Percentiles rank a stretch among this genome's conserved stretches.
These are phyloP conservation scores for Oryctolagus cuniculus DNA, from an alignment of 2,113 vertebrate genomes.

Conservation along the genomic window DNA sequence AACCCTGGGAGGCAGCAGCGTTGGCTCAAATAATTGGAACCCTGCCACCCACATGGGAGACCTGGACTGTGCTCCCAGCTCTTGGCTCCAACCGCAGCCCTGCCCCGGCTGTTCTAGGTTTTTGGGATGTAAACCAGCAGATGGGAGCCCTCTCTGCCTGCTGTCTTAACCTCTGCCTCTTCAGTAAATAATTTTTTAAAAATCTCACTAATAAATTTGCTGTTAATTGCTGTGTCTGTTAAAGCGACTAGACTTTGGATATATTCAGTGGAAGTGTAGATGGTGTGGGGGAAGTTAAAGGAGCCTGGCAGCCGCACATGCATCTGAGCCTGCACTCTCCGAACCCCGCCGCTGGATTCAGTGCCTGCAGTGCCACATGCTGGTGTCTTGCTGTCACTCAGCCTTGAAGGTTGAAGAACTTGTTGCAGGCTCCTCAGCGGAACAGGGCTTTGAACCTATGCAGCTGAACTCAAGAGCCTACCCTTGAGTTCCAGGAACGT, in stretches of 20 bases:
- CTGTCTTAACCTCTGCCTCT: too few species aligned
- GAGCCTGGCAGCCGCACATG: neutral
- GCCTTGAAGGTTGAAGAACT: neutral
- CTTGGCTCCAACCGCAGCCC: too few species aligned
- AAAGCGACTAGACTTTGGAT: neutral
- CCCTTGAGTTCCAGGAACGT: neutral
- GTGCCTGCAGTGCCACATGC: fast-evolving
- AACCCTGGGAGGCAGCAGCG: too few species aligned
- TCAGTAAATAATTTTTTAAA: neutral
- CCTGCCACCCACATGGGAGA: too few species aligned
- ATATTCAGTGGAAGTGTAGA: neutral
- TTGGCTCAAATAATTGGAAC: too few species aligned
- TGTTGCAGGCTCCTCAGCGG: too few species aligned
- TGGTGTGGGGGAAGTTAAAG: neutral
- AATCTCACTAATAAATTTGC: neutral
- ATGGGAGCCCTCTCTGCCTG: too few species aligned
- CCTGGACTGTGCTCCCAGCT: too few species aligned
- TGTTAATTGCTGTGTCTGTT: neutral
- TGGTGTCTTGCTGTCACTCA: neutral
- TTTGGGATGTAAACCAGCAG: too few species aligned
- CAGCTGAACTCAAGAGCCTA: neutral
- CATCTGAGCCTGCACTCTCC: neutral
- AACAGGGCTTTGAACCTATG: neutral
- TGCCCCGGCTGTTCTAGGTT: too few species aligned
- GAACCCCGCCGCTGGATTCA: neutral